Evolutionary conservation across 2,113 vertebrate species (phyloP).

Genomic region (Genyomyrus donnyi): DNA sequence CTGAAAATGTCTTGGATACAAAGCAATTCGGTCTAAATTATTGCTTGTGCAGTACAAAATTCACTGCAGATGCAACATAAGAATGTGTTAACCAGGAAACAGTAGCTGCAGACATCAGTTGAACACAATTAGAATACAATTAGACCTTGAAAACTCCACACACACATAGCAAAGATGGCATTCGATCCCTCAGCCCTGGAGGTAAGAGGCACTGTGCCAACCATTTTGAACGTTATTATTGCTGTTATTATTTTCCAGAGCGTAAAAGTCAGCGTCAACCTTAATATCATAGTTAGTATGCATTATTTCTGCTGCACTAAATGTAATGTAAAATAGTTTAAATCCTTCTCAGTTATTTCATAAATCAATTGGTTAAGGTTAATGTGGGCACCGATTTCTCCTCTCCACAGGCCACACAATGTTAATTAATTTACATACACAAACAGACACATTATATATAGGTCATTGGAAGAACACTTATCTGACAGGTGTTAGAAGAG

Average conservation of each 20-base stretch:
- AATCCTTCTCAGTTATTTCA: neutral
- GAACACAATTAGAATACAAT: neutral
- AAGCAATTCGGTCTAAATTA: neutral
- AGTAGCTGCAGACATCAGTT: neutral
- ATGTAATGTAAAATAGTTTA: neutral
- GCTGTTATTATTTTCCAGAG: neutral
- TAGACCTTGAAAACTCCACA: neutral
- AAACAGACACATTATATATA: neutral
- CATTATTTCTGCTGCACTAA: neutral
- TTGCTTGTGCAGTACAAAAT: neutral
- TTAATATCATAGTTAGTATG: neutral
- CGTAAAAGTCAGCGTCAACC: neutral
- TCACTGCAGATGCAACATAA: neutral
- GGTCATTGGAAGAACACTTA: neutral
- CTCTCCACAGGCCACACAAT: conserved; percentile 35
- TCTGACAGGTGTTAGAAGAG: neutral
- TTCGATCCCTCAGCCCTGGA: neutral
- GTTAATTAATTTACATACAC: conserved; percentile 45
- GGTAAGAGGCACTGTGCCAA: neutral
- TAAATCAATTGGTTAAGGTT: conserved; percentile 37
- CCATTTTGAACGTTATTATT: neutral
- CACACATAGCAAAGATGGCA: neutral
- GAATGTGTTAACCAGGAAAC: neutral
- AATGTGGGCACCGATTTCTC: conserved; percentile 45
- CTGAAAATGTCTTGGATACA: neutral